Percentiles rank a stretch among this genome's conserved stretches.
phyloP scores from a whole-genome alignment of 1,140 invertebrate genomes.

The Pentalonia nigronervosa region DNA sequence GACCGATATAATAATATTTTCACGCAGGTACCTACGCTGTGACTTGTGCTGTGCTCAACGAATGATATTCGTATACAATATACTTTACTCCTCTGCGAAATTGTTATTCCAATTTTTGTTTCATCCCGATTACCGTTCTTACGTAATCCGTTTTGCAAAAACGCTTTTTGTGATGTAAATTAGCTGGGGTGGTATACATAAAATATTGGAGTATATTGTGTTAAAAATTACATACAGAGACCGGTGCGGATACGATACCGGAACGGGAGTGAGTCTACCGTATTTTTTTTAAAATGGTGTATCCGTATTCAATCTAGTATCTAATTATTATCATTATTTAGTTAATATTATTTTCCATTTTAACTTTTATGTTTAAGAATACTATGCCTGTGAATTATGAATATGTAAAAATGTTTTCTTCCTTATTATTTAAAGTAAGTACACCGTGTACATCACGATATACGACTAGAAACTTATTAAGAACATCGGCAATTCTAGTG shows the following conservation, averaged over 20 bases:
- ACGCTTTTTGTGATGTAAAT: neutral
- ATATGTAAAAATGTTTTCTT: neutral
- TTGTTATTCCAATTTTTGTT: neutral
- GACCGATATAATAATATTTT: neutral
- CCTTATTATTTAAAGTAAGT: neutral
- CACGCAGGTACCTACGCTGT: neutral
- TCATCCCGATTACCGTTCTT: neutral
- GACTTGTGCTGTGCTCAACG: neutral
- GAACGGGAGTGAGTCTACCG: constrained; percentile 43
- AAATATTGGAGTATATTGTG: neutral
- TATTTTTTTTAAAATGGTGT: constrained; percentile 41
- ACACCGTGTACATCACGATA: neutral
- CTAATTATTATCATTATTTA: neutral
- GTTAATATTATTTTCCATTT: neutral
- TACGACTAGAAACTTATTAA: neutral
- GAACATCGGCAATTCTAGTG: neutral
- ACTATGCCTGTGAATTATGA: neutral
- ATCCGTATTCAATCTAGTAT: constrained; percentile 41
- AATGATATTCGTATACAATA: neutral
- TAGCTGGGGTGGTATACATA: neutral
- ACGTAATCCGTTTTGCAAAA: constrained; percentile 3
- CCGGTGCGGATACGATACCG: constrained; percentile 51
- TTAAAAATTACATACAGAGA: neutral
- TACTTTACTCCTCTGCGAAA: neutral
- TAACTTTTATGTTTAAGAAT: neutral